phyloP scores from a whole-genome alignment of 2,888 invertebrate species.

The Coremacera marginata region DNA sequence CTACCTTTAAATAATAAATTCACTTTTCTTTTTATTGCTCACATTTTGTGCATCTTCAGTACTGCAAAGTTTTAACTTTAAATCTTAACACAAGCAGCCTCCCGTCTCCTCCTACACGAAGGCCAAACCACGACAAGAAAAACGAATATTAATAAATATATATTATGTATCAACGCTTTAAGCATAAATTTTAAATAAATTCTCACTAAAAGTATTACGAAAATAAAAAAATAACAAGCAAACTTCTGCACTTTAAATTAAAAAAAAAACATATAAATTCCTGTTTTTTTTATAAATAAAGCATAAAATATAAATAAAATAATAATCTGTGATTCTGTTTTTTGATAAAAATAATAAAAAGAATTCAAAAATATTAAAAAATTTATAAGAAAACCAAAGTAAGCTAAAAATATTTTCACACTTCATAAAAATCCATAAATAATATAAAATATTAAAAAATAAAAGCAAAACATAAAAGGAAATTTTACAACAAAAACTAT shows the following conservation, averaged over 20 bases:
- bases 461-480: background rate
- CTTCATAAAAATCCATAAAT: conserved; percentile 14
- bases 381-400: background rate
- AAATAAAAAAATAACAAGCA: background rate
- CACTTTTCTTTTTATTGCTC: too few relatives aligned
- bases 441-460: conserved; percentile 3
- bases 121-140: conserved; percentile 62
- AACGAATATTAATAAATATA: background rate
- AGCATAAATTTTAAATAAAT: too few relatives aligned
- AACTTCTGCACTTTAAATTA: too few relatives aligned
- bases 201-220: background rate
- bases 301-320: background rate
- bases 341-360: conserved; percentile 19
- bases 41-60: too few relatives aligned
- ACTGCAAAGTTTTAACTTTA: too few relatives aligned
- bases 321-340: conserved; percentile 38
- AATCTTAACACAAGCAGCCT: conserved; percentile 53
- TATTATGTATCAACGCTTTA: too few relatives aligned
- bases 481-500: conserved; percentile 6
- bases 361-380: background rate
- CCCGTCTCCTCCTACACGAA: conserved; percentile 69
- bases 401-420: conserved; percentile 33
- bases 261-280: background rate
- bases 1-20: background rate
- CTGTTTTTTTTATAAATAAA: background rate